phyloP scores from a whole-genome alignment of 2,797 vertebrate species.

The Clamator glandarius region DNA sequence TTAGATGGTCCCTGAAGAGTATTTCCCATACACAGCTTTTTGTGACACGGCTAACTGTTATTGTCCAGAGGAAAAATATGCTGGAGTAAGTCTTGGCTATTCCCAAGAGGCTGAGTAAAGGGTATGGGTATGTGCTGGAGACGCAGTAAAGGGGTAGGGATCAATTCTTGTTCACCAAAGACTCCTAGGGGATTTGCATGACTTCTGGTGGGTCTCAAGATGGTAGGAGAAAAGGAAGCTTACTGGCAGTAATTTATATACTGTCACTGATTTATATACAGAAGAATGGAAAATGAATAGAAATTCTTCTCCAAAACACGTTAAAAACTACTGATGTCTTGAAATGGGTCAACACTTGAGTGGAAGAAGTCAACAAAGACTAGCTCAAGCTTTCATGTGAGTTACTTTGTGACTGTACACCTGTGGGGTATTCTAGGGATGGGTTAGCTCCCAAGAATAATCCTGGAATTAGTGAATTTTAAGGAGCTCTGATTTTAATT shows the following conservation, averaged over 20 bases:
- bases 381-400: constrained; percentile 49
- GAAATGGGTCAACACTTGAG: constrained; percentile 32
- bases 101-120: not conserved
- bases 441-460: constrained; percentile 62
- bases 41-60: not conserved
- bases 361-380: constrained; percentile 60
- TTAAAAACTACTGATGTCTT: not conserved
- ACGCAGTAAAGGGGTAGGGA: not conserved
- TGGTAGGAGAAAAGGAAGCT: not conserved
- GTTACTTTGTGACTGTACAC: constrained; percentile 60
- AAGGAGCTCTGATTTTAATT: constrained; percentile 64
- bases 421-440: constrained; percentile 56
- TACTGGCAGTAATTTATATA: not conserved
- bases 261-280: not conserved
- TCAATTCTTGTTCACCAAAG: not conserved
- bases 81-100: not conserved
- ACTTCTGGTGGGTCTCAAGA: not conserved
- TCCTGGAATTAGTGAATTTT: constrained; percentile 61
- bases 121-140: not conserved
- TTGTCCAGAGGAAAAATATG: not conserved
- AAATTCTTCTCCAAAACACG: not conserved
- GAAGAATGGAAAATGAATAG: not conserved
- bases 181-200: not conserved
- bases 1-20: not conserved
- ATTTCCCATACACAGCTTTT: not conserved